phyloP scores from a whole-genome alignment of 2,113 vertebrate genomes.

The Sinosuthora webbiana region DNA sequence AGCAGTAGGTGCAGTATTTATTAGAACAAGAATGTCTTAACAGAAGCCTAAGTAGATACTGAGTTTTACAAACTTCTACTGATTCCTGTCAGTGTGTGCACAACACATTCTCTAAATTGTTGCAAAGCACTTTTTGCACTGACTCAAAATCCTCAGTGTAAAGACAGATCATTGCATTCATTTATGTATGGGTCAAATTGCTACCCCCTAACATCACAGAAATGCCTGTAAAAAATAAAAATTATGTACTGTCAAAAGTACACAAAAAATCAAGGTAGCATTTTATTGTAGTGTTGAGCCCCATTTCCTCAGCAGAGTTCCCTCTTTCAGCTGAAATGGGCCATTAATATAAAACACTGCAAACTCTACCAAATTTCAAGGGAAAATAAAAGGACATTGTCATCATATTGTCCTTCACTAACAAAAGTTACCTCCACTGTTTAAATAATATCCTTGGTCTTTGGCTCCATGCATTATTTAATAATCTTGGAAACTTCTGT shows the following conservation, averaged over 20 bases:
- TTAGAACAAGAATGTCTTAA: not conserved
- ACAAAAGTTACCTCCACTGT: conserved; percentile 30
- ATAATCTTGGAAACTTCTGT: conserved; percentile 45
- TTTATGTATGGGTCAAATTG: not conserved
- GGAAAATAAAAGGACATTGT: not conserved
- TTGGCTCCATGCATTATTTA: conserved; percentile 47
- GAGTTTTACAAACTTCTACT: not conserved
- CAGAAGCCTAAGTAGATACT: not conserved
- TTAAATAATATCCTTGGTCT: conserved; percentile 36
- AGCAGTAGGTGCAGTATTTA: not conserved
- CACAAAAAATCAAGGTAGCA: not conserved
- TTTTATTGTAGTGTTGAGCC: not conserved
- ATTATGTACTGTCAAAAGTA: not conserved
- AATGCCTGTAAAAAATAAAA: not conserved
- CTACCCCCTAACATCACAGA: not conserved
- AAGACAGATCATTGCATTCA: not conserved
- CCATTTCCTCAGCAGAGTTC: not conserved
- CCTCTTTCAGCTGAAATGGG: not conserved
- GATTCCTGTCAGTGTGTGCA: not conserved
- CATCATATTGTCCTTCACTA: conserved; percentile 20
- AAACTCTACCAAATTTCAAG: conserved; percentile 10
- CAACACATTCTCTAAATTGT: not conserved
- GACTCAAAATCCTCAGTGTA: not conserved
- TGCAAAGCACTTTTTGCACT: not conserved
- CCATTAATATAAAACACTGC: not conserved